Conservation (phyloP, 2,888 invertebrate genomes). For the Hartigia nigra region DNA sequence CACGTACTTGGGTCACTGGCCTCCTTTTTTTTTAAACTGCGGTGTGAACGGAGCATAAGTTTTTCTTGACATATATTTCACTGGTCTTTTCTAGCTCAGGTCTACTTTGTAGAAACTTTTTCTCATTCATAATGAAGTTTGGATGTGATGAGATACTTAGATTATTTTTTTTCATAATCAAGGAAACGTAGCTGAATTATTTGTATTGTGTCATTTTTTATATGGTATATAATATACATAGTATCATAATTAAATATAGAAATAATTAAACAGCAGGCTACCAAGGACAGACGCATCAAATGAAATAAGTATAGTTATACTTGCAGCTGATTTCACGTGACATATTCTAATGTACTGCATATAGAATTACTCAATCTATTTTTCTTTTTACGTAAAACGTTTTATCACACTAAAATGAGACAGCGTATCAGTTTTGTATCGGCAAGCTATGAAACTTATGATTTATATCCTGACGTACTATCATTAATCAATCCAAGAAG, state of each 20-base stretch:
- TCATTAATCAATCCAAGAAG: background rate
- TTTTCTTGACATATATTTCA: background rate
- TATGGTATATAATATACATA: no score
- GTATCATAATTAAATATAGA: background rate
- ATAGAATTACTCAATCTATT: background rate
- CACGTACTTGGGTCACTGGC: background rate
- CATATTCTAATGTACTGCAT: background rate
- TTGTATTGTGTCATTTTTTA: background rate
- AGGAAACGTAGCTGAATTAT: background rate
- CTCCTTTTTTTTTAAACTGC: background rate
- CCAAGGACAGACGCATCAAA: background rate
- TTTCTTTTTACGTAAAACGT: background rate
- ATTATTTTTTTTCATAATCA: background rate
- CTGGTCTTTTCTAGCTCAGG: background rate
- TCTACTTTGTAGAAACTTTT: background rate
- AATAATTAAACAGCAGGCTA: background rate
- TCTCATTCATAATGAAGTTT: background rate
- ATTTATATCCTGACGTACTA: background rate
- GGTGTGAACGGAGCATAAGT: background rate
- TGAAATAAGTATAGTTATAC: slow-evolving; percentile 3
- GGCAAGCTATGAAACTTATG: background rate
- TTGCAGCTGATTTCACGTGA: background rate
- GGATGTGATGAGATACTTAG: background rate
- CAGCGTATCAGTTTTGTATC: background rate
- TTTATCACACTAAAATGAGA: background rate